Evolutionary conservation across 2,888 invertebrate species (phyloP).

Genomic region (Cecidostiba fungosa): DNA sequence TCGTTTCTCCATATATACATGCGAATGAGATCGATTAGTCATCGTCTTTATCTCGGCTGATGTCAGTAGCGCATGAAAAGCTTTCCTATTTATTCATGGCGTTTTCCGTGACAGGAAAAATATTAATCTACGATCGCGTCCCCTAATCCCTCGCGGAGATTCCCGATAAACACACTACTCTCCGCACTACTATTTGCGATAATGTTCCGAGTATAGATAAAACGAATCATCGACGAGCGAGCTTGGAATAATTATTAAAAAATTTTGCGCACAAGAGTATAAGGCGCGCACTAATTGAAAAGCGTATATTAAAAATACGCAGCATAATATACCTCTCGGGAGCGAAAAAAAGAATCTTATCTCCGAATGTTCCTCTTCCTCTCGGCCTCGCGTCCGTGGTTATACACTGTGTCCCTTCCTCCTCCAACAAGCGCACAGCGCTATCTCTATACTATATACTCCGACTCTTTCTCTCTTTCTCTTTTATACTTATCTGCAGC

Average conservation of each 20-base stretch:
- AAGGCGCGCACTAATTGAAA: constrained; percentile 2
- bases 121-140: background rate
- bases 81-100: background rate
- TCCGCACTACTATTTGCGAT: background rate
- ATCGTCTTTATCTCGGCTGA: background rate
- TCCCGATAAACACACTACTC: background rate
- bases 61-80: background rate
- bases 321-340: background rate
- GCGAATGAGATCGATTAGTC: background rate
- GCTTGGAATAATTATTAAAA: background rate
- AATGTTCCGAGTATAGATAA: background rate
- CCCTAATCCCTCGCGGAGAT: background rate
- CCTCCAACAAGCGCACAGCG: background rate
- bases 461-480: constrained; percentile 36
- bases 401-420: background rate
- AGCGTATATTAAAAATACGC: background rate
- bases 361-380: constrained; percentile 27
- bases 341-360: constrained; percentile 45
- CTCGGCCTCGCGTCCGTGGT: background rate
- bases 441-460: constrained; percentile 15
- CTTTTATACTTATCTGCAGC: constrained; percentile 49
- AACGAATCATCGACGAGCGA: too few relatives aligned
- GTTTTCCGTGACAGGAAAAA: background rate
- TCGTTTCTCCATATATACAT: background rate
- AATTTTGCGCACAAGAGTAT: background rate